phyloP scores from a whole-genome alignment of 2,797 vertebrate species.

The Enteromius radiatus region DNA sequence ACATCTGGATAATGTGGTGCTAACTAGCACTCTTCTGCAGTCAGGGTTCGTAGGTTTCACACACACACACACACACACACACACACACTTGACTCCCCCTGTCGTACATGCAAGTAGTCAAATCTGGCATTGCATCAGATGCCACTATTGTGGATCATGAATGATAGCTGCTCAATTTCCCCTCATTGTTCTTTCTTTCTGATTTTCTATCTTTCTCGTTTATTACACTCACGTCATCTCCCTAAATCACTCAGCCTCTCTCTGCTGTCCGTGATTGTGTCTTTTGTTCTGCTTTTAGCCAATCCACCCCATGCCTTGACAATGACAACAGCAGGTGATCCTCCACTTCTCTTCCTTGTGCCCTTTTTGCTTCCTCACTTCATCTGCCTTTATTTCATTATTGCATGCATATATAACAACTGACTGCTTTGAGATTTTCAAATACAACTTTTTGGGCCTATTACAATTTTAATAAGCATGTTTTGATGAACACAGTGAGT shows the following conservation, averaged over 20 bases:
- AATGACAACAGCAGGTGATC: conserved; percentile 99
- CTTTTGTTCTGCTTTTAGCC: conserved; percentile 92
- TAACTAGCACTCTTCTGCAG: conserved; percentile 93
- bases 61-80: conserved; percentile 3
- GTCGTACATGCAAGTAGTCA: not conserved
- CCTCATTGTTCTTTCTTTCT: conserved; percentile 23
- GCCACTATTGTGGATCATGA: conserved; percentile 18
- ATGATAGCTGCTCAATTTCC: conserved; percentile 21
- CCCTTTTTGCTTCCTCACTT: conserved; percentile 33
- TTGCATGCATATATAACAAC: conserved; percentile 16
- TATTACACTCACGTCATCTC: conserved; percentile 47
- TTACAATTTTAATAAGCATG: conserved; percentile 1
- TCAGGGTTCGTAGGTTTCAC: conserved; percentile 85
- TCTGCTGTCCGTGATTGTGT: conserved; percentile 77
- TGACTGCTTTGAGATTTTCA: not conserved
- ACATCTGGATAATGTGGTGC: conserved; percentile 94
- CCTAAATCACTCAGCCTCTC: conserved; percentile 53
- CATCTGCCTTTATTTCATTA: conserved; percentile 24
- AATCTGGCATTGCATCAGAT: conserved; percentile 7
- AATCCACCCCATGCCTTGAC: conserved; percentile 94
- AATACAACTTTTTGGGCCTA: not conserved
- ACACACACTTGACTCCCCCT: not conserved
- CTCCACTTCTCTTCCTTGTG: conserved; percentile 68
- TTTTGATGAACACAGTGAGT: conserved; percentile 7
- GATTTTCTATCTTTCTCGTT: conserved; percentile 50